Evolutionary conservation across 1,140 invertebrate species (phyloP), one percentile per base, ranked within the genome.

Genomic region (Drosophila mauritiana): DNA sequence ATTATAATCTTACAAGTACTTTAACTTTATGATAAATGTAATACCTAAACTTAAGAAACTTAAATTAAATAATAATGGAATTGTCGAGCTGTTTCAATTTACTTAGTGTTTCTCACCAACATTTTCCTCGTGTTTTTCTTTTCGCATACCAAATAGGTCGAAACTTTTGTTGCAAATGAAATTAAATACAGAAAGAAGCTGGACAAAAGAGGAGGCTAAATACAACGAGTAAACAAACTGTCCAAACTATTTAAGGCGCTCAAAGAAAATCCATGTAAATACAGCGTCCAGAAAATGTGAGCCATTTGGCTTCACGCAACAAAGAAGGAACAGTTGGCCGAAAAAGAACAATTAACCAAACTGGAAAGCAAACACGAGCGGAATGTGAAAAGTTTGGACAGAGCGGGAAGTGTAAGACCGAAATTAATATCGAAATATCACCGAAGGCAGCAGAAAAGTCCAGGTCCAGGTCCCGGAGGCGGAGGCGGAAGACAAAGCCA

Each of bases 151-250:
- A 70, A 70, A 36, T 27, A 42, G 31, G 27, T 13, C 31, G n/a
- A 70, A 70, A 43, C 65, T 77, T 52, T 73, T 39, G 39, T 49
- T 70, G 59, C 68, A 68, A 86, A 81, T 79, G 52, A 79, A 88
- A 81, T 45, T 40, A 62, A 62, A 70, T 40, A 81, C 69, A 43
- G 51, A 69, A 59, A 77, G 4, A 3, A 69, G 40, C n/a, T 36
- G 36, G 57, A 69, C 51, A 73, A 70, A 77, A 57, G 45, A 58
- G 55, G 53, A 77, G 73, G 72, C 68, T 57, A 74, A 89, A 59
- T 49, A 78, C 68, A 55, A 57, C 57, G 70, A 78, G 67, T 80
- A 91, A 88, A 88, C 74, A 80, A 83, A 75, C 75, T 73, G 68
- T 15, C 4, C 45, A 72, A 82, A 78, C 75, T 79, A 73, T 83